Percentiles rank a stretch among this genome's conserved stretches.
Conservation (phyloP, 1,140 invertebrate species). For the Drosophila paulistorum region DNA sequence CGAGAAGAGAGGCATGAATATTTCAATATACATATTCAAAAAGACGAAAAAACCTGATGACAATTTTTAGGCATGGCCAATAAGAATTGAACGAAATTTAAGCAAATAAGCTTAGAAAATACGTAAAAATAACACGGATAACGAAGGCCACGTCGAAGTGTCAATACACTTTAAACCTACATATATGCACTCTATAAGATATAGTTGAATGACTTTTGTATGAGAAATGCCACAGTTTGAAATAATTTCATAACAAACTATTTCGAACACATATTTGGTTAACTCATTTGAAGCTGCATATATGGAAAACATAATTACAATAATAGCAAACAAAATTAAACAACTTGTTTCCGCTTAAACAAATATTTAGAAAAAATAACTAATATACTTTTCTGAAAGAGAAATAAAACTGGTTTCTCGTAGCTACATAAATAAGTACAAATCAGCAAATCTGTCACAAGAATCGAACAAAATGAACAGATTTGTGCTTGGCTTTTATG, state of each 20-base stretch:
- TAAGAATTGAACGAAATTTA: conserved; percentile 44
- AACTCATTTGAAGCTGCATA: too few species aligned
- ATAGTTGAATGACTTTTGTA: too few species aligned
- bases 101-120: conserved; percentile 36
- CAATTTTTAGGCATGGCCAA: conserved; percentile 35
- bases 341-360: neutral
- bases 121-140: neutral
- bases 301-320: too few species aligned
- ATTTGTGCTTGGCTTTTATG: neutral
- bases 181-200: too few species aligned
- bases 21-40: conserved; percentile 48
- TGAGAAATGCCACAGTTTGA: too few species aligned
- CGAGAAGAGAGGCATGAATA: conserved; percentile 37
- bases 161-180: neutral
- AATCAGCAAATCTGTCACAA: conserved; percentile 34
- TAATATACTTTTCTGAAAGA: conserved; percentile 5
- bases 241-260: too few species aligned
- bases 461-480: conserved; percentile 25
- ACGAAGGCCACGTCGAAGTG: neutral
- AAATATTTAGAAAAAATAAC: neutral
- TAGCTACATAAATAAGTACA: conserved; percentile 26
- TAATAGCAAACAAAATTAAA: neutral
- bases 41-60: conserved; percentile 45
- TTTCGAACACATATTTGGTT: too few species aligned
- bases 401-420: conserved; percentile 52